Evolutionary conservation across 2,797 vertebrate genomes (phyloP).

Genomic region (Enteromius trimaculatus): DNA sequence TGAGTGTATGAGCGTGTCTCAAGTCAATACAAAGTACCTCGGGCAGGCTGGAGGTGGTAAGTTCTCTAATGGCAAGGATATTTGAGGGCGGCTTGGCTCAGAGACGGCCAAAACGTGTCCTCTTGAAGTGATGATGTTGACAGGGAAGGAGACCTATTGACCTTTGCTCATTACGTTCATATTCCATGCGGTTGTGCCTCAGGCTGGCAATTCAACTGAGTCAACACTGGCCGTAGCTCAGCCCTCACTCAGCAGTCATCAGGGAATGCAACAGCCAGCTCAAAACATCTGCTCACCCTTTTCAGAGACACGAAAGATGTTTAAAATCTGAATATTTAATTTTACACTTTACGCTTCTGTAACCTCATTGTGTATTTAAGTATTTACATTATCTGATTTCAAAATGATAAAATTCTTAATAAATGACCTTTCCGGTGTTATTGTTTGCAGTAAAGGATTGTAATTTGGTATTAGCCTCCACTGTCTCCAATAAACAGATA

Average conservation of each 20-base stretch:
- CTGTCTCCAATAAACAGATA: neutral
- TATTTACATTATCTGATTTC: conserved; percentile 2
- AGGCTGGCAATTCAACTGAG: conserved; percentile 81
- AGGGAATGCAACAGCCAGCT: conserved; percentile 21
- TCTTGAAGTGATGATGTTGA: conserved; percentile 81
- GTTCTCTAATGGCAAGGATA: conserved; percentile 76
- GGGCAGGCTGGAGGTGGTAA: conserved; percentile 70
- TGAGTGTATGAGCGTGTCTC: neutral
- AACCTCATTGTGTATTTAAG: neutral
- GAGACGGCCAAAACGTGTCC: conserved; percentile 72
- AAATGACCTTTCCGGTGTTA: neutral
- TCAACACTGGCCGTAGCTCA: conserved; percentile 74
- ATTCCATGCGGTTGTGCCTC: conserved; percentile 73
- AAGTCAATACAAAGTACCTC: conserved; percentile 73
- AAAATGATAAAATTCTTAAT: neutral
- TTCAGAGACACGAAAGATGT: conserved; percentile 6
- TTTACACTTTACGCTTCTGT: conserved; percentile 10
- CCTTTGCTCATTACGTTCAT: conserved; percentile 82
- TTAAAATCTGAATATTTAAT: conserved; percentile 33
- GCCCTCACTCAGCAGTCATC: conserved; percentile 62
- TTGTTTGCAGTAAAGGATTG: neutral
- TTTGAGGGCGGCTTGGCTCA: conserved; percentile 68
- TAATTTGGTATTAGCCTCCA: neutral
- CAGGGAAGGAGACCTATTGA: conserved; percentile 77
- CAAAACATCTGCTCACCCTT: conserved; percentile 53